Base-by-base conservation (phyloP, 53 echinoderm and acorn worm genomes). In the Pentamera pediparva region DNA sequence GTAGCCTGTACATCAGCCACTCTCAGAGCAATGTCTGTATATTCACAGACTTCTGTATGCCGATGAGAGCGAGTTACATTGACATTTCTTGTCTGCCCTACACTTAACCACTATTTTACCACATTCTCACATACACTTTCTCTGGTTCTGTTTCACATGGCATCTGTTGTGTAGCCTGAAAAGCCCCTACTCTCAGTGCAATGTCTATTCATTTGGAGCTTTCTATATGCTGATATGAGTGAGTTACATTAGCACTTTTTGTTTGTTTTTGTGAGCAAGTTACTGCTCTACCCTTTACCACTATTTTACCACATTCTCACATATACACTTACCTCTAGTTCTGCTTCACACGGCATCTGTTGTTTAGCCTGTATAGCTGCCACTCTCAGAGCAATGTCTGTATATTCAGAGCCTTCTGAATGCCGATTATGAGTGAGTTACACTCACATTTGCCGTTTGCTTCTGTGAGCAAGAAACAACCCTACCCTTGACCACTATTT, bases 1-100 rank as follows among this genome's bases (percentile, higher is more conserved):
- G 81, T 25, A 11, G 86, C 75, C 20, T 89, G 86, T 18, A 89
- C 60, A 33, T 86, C 86, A 3, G 90, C 86, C 8, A 89, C 41
- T 15, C 90, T 45, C 58, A 89, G 75, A 56, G 79, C 82, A 20
- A 75, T 89, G 32, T 58, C 74, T 47, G 70, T 19, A 6, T 18
- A 27, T 32, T 51, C 52, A 1, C 31, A 32, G 2, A 49, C 70
- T 45, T 1, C 12, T 1, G 0, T 15, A 0, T 12, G n/a, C 12
- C 47, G n/a, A 45, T 45, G n/a, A 1, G 9, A 41, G 43, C 15
- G n/a, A 12, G 12, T 45, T 12, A 45, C n/a, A 0, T n/a, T 45
- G 13, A 45, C n/a, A 45, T 45, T n/a, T 45, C 13, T 15, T n/a
- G 0, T 45, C n/a, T 45, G 13, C 47, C 47, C 12, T 45, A 12